Base-by-base conservation (phyloP, 2,888 invertebrate genomes). In the Drosophila birchii region DNA sequence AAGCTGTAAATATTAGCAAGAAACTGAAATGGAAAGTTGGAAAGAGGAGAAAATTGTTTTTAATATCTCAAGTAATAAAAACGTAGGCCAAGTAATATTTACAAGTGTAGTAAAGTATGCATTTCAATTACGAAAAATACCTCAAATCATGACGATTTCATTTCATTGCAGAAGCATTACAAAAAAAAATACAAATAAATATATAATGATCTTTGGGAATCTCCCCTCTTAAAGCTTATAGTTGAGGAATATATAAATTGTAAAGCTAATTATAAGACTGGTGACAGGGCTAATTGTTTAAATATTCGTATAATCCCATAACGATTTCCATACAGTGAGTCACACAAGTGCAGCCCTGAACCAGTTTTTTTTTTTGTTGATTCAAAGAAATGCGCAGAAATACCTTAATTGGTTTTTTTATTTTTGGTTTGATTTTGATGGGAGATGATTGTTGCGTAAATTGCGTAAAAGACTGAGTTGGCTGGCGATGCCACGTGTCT, bases 401-500 rank as follows among this genome's bases (percentile, higher is more conserved):
- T 43, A 51, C 32, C 39, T 18, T 11, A 60, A 60, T 41, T 60
- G 57, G 56, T 60, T 23, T 56, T n/a, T 14, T 5, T 4, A 4
- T 49, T n/a, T 14, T 51, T 34, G 34, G 14, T 51, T 34, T 34
- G 32, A 39, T 36, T 55, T 39, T 4, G 41, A 56, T 56, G 7
- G 38, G n/a, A 18, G 26, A 51, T 23, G 57, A 61, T 34, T 58
- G 26, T 75, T 75, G 44, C 73, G 75, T 43, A 66, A 73, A 72
- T 18, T n/a, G n/a, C n/a, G 16, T 41, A 38, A 38, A 12, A 16
- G 20, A 32, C 34, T 2, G 41, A 41, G 9, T 12, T 2, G 18
- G 9, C 41, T 72, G 71, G 44, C 71, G 51, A 62, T 72, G 71
- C 73, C 73, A 73, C 64, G 73, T 73, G 73, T 74, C 73, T 11